phyloP scores from a whole-genome alignment of 2,113 vertebrate genomes.

The Ovibos moschatus region DNA sequence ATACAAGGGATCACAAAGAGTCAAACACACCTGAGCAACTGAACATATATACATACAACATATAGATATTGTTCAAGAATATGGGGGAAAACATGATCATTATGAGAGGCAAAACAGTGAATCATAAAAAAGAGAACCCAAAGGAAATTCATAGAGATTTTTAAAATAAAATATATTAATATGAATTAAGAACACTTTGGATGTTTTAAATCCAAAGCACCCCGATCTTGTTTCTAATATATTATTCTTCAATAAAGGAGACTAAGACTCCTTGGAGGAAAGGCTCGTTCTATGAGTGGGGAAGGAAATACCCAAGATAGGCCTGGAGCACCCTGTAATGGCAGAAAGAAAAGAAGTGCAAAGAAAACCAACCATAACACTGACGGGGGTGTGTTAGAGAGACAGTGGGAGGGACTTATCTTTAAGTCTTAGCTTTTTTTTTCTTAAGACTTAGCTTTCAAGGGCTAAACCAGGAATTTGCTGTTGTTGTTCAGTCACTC shows the following conservation, averaged over 20 bases:
- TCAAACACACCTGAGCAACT: background rate
- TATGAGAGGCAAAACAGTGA: background rate
- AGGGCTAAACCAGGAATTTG: background rate
- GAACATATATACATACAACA: background rate
- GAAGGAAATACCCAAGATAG: background rate
- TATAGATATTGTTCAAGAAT: background rate
- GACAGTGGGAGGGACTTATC: background rate
- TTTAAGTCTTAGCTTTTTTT: no score
- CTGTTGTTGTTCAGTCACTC: accelerated
- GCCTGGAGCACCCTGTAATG: background rate
- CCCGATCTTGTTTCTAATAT: background rate
- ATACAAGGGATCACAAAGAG: background rate
- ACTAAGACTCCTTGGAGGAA: background rate
- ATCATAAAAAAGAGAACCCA: background rate
- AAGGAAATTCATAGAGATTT: background rate
- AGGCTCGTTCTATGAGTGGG: background rate
- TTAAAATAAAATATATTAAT: background rate
- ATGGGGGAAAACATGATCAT: background rate
- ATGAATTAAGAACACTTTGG: background rate
- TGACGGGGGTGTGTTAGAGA: background rate
- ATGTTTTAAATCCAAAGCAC: background rate
- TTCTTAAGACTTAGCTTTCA: background rate
- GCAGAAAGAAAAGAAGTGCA: background rate
- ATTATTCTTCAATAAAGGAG: background rate
- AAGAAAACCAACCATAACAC: background rate